These are phyloP conservation scores for Rattus rattus DNA, from an alignment of 2,113 vertebrate species.

Conservation along the genomic window DNA sequence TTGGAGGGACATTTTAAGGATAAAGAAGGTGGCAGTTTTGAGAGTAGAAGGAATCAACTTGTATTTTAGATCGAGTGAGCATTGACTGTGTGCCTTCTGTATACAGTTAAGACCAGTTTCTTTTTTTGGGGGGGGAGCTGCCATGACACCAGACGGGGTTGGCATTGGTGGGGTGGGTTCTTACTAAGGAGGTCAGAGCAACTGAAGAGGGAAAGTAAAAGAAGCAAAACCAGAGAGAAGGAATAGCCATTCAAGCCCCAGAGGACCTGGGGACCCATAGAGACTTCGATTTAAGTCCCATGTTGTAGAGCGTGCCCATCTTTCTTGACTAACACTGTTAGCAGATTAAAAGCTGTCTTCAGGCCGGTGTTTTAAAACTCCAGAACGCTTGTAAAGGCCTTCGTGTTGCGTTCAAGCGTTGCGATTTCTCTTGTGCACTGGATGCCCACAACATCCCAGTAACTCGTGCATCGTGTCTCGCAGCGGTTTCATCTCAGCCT, in stretches of 20 bases:
- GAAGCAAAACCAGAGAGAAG: background rate
- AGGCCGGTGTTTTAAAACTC: slow-evolving; percentile 10
- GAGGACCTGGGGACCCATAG: background rate
- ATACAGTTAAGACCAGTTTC: background rate
- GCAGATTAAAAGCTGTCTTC: background rate
- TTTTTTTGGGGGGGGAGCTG: no score
- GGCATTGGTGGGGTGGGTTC: background rate
- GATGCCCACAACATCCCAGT: background rate
- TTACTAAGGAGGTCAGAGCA: background rate
- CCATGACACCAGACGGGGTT: background rate
- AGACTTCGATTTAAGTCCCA: background rate
- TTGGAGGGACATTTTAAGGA: background rate
- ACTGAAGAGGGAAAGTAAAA: background rate
- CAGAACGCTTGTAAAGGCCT: background rate
- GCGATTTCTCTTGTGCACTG: background rate
- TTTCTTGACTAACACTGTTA: background rate
- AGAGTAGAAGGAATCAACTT: background rate
- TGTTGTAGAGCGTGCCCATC: background rate
- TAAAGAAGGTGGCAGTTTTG: background rate
- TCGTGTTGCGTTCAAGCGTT: background rate
- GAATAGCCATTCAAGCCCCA: background rate
- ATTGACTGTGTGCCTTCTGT: background rate
- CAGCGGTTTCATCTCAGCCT: background rate
- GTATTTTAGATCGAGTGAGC: slow-evolving; percentile 17
- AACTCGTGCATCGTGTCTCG: background rate